These are phyloP conservation scores for Andrena trimmerana DNA, from an alignment of 2,888 invertebrate species.

Conservation along the genomic window DNA sequence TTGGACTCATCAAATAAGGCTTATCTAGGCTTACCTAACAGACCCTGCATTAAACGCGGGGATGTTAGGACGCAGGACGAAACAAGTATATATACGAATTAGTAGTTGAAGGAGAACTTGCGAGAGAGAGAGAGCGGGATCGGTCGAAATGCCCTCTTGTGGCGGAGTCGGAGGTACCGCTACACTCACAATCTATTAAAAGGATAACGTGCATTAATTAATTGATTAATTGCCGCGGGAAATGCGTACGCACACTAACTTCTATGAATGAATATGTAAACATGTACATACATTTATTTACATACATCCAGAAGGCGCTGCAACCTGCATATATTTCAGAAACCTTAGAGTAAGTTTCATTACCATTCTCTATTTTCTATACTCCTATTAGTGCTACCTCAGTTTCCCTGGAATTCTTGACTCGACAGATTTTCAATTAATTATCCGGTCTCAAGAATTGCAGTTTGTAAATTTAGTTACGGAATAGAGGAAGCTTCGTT, in stretches of 20 bases:
- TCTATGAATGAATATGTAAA: conserved; percentile 49
- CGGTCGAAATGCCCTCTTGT: background rate
- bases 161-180: background rate
- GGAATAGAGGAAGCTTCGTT: no score
- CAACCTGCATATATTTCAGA: conserved; percentile 43
- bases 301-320: conserved; percentile 44
- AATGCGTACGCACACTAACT: conserved; percentile 27
- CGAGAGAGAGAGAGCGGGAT: background rate
- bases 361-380: background rate
- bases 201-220: conserved; percentile 27
- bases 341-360: conserved; percentile 39
- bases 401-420: background rate
- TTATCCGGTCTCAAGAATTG: background rate
- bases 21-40: no score
- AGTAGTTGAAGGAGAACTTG: no score
- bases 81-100: no score
- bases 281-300: conserved; percentile 53
- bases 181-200: conserved; percentile 15
- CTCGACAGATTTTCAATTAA: background rate
- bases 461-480: background rate
- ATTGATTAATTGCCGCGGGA: conserved; percentile 21
- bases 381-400: background rate
- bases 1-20: no score
- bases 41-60: no score
- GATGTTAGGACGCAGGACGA: no score